Evolutionary conservation across 2,888 invertebrate genomes (phyloP).

Genomic region (Perizoma affinitatum): DNA sequence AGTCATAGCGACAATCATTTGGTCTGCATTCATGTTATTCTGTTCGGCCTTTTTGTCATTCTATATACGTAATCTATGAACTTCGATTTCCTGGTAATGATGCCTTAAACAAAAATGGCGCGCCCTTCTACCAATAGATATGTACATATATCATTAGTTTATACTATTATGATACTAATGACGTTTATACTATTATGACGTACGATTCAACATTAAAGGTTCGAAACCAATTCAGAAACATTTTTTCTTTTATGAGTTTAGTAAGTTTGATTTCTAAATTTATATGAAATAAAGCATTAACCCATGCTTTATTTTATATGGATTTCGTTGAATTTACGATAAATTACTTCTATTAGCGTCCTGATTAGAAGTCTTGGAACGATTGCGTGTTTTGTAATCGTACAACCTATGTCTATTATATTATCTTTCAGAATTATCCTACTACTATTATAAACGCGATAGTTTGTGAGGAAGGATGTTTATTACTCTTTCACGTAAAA

Average conservation of each 20-base stretch:
- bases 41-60: slow-evolving; percentile 46
- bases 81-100: slow-evolving; percentile 16
- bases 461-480: too few species aligned
- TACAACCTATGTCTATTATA: not conserved
- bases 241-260: too few species aligned
- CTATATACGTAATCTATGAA: slow-evolving; percentile 28
- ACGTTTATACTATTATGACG: too few species aligned
- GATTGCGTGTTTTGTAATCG: slow-evolving; percentile 5
- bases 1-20: slow-evolving; percentile 53
- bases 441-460: too few species aligned
- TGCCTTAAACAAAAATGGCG: too few species aligned
- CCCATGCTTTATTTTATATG: not conserved
- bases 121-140: too few species aligned
- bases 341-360: slow-evolving; percentile 5
- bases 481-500: too few species aligned
- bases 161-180: too few species aligned
- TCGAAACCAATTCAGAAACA: too few species aligned
- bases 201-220: too few species aligned
- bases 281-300: not conserved
- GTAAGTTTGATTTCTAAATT: not conserved
- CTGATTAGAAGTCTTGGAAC: not conserved
- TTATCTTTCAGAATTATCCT: not conserved
- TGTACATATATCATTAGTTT: too few species aligned
- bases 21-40: slow-evolving; percentile 57
- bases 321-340: not conserved